Evolutionary conservation across 1,140 invertebrate genomes (phyloP).

Genomic region (Linepithema humile): DNA sequence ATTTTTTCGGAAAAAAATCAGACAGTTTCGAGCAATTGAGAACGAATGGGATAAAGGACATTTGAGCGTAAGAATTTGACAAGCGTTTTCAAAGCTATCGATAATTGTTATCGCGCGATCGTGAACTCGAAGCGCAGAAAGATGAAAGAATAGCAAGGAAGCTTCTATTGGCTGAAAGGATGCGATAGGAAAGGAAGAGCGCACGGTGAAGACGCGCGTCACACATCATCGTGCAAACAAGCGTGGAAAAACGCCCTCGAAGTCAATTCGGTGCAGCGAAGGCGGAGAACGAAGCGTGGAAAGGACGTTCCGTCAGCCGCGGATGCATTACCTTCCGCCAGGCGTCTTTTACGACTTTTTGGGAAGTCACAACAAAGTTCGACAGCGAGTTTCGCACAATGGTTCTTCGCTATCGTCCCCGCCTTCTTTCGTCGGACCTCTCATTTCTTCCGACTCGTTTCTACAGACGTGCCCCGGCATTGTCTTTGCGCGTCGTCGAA

Average conservation of each 20-base stretch:
- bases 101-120: constrained; percentile 5
- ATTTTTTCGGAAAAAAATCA: neutral
- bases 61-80: neutral
- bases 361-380: constrained; percentile 72
- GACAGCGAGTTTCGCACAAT: constrained; percentile 71
- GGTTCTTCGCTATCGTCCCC: constrained; percentile 46
- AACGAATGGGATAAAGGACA: neutral
- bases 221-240: constrained; percentile 58
- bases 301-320: constrained; percentile 62
- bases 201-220: constrained; percentile 27
- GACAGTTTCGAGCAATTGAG: neutral
- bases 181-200: neutral
- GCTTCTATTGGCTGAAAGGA: neutral
- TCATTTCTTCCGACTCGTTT: neutral
- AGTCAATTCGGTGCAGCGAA: constrained; percentile 59
- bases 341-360: constrained; percentile 72
- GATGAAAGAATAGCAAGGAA: neutral
- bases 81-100: neutral
- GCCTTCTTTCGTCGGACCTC: neutral
- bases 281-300: constrained; percentile 44
- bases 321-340: constrained; percentile 61
- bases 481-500: constrained; percentile 60
- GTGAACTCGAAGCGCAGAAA: neutral
- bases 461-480: constrained; percentile 31
- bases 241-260: constrained; percentile 59